These are phyloP conservation scores for Prolemur simus DNA, from an alignment of 2,113 vertebrate genomes.

Conservation along the genomic window DNA sequence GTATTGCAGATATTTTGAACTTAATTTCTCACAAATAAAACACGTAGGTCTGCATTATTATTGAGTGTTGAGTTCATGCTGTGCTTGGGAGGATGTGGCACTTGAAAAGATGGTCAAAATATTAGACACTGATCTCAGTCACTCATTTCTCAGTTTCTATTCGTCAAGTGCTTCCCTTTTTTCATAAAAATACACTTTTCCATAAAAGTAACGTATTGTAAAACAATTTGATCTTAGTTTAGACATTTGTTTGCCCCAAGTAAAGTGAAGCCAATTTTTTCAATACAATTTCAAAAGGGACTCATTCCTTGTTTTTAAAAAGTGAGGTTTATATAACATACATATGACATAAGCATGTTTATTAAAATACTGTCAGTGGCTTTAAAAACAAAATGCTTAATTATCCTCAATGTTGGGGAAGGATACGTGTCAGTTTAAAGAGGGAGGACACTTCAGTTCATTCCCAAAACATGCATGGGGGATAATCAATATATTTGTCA, in stretches of 20 bases:
- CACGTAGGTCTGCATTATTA: not conserved
- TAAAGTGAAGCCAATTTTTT: not conserved
- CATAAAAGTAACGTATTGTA: not conserved
- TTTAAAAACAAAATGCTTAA: slow-evolving; percentile 18
- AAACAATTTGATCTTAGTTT: not conserved
- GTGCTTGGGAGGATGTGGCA: not conserved
- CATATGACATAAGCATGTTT: not conserved
- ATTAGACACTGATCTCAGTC: not conserved
- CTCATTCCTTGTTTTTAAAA: not conserved
- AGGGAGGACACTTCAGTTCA: not conserved
- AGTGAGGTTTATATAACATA: not conserved
- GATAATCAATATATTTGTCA: not conserved
- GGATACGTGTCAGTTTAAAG: not conserved
- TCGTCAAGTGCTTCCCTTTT: not conserved
- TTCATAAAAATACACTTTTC: not conserved
- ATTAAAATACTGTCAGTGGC: not conserved
- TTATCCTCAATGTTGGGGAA: not conserved
- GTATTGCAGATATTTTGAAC: not conserved
- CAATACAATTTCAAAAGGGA: not conserved
- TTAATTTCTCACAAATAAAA: slow-evolving; percentile 40
- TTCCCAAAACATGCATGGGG: not conserved
- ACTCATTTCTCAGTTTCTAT: not conserved
- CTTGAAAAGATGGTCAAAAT: not conserved
- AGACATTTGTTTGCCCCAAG: not conserved
- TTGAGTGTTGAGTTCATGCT: not conserved